These are phyloP conservation scores for Taxidea taxus DNA, from an alignment of 2,113 vertebrate species.

Conservation along the genomic window DNA sequence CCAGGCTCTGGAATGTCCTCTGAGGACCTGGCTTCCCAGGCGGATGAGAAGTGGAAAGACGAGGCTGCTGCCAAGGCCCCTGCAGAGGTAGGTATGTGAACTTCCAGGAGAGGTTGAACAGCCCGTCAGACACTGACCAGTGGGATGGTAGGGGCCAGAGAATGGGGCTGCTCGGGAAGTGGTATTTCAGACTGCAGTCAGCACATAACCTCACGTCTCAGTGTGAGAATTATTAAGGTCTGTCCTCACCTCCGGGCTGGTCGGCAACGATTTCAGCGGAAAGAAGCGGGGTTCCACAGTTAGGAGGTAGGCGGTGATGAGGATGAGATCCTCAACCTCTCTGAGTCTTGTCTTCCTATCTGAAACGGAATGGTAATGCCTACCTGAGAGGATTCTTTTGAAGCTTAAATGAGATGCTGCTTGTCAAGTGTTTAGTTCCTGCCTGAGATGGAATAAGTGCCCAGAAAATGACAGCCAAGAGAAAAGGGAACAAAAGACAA, in stretches of 20 bases:
- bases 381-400: neutral
- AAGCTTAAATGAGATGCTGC: neutral
- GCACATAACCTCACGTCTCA: neutral
- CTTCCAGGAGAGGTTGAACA: neutral
- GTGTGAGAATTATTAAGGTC: neutral
- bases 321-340: neutral
- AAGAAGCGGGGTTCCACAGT: neutral
- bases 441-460: constrained; percentile 42
- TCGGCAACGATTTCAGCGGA: neutral
- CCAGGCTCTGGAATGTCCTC: constrained; percentile 59
- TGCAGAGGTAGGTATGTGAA: constrained; percentile 74
- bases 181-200: neutral
- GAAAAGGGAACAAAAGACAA: constrained; percentile 24
- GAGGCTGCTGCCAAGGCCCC: neutral
- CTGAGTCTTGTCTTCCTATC: neutral
- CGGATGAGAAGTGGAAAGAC: constrained; percentile 36
- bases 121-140: neutral
- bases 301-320: neutral
- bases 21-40: constrained; percentile 66
- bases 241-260: neutral
- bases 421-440: constrained; percentile 41
- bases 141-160: neutral
- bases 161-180: neutral
- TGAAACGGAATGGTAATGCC: neutral
- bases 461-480: constrained; percentile 62